Percentiles rank a stretch among this genome's conserved stretches.
Conservation (phyloP, 2,888 invertebrate genomes). For the Peribatodes rhomboidaria region DNA sequence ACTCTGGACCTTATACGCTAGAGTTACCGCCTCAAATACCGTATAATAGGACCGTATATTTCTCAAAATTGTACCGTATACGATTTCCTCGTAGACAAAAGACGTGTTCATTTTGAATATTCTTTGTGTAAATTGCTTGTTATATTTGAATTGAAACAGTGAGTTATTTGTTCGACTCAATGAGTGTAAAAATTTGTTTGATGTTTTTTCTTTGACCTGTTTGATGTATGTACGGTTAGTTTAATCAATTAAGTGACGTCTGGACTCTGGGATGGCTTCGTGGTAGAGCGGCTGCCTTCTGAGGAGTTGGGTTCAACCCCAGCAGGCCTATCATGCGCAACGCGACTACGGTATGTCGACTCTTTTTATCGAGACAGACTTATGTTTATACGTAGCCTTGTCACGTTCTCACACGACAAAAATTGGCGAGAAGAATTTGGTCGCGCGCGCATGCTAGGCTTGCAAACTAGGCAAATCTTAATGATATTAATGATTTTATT, state of each 20-base stretch:
- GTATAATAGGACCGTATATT: conserved; percentile 15
- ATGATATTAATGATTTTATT: not conserved
- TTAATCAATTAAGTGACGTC: not conserved
- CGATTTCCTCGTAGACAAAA: conserved; percentile 14
- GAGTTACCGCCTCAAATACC: conserved; percentile 7
- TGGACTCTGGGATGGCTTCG: not conserved
- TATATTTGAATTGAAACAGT: conserved; percentile 29
- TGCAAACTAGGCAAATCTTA: not conserved
- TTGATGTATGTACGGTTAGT: conserved; percentile 7
- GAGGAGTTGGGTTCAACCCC: not conserved
- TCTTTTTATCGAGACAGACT: too few species aligned
- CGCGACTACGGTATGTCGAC: too few species aligned
- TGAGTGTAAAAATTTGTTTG: conserved; percentile 8
- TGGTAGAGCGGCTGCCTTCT: not conserved
- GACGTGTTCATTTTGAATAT: conserved; percentile 25
- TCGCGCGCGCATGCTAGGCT: too few species aligned
- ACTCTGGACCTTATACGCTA: conserved; percentile 16
- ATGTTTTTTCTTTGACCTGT: not conserved
- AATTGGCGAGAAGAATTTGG: too few species aligned
- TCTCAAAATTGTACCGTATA: conserved; percentile 17
- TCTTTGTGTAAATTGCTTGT: conserved; percentile 26
- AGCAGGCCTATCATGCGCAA: too few species aligned
- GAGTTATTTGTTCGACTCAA: conserved; percentile 22
- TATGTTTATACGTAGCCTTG: too few species aligned
- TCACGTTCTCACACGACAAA: too few species aligned